Evolutionary conservation across 1,140 invertebrate genomes (phyloP).

Genomic region (Bombus waltoni): DNA sequence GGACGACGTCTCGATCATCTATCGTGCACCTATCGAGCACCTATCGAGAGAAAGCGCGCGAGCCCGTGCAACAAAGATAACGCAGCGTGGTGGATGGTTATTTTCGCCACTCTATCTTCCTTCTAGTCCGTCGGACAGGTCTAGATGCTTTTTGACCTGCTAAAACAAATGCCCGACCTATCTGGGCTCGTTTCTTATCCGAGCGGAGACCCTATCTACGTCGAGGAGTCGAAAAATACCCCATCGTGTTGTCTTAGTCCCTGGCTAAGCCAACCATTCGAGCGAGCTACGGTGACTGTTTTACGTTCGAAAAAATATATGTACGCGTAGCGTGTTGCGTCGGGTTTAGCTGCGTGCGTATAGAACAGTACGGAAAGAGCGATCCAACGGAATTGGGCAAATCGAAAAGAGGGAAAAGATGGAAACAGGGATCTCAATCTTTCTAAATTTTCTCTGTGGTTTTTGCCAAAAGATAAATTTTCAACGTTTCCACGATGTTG

Average conservation of each 20-base stretch:
- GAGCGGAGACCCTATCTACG: conserved; percentile 23
- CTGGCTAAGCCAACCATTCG: conserved; percentile 30
- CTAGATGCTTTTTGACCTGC: conserved; percentile 68
- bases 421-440: not conserved
- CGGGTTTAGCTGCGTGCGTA: no score
- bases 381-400: no score
- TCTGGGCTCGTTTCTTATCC: conserved; percentile 61
- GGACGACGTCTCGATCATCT: accelerated
- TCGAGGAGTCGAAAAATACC: conserved; percentile 50
- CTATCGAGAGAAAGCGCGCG: not conserved
- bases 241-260: conserved; percentile 65
- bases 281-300: conserved; percentile 10
- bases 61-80: not conserved
- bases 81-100: conserved; percentile 49
- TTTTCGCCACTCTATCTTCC: conserved; percentile 48
- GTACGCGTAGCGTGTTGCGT: not conserved
- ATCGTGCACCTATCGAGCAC: not conserved
- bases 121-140: conserved; percentile 28
- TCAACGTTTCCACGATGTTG: not conserved
- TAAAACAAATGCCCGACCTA: conserved; percentile 70
- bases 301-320: conserved; percentile 10
- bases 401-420: not conserved
- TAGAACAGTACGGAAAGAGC: no score
- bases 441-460: not conserved
- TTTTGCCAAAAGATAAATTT: not conserved